Evolutionary conservation across 2,888 invertebrate genomes (phyloP).

Genomic region (Oxystoma pomonae): DNA sequence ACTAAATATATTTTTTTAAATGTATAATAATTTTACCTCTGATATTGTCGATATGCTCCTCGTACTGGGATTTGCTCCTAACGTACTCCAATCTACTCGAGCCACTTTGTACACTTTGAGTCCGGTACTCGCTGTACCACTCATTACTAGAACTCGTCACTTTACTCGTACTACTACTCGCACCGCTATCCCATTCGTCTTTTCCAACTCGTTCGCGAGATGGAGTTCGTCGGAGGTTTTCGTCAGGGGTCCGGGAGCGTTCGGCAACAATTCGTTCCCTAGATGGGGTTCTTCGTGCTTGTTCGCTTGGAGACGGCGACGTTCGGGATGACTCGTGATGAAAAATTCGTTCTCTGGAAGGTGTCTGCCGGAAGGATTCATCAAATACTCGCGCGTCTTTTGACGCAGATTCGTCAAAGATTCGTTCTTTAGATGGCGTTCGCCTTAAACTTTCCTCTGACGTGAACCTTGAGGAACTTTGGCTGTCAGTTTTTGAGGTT

Average conservation of each 20-base stretch:
- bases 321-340: not conserved
- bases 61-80: constrained; percentile 78
- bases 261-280: constrained; percentile 35
- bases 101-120: constrained; percentile 60
- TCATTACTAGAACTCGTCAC: constrained; percentile 47
- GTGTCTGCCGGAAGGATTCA: not conserved
- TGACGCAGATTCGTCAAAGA: constrained; percentile 35
- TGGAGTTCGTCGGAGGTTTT: constrained; percentile 50
- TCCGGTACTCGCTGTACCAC: constrained; percentile 58
- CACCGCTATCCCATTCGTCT: constrained; percentile 44
- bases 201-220: constrained; percentile 12
- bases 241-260: constrained; percentile 42
- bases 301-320: constrained; percentile 47
- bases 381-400: not conserved
- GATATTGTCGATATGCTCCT: constrained; percentile 80
- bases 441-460: constrained; percentile 52
- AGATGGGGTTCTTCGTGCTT: constrained; percentile 47
- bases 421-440: constrained; percentile 40
- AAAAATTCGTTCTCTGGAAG: not conserved
- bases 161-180: constrained; percentile 47
- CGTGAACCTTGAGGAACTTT: constrained; percentile 50
- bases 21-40: too few species aligned
- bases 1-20: too few species aligned
- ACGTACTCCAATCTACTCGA: constrained; percentile 67
- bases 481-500: constrained; percentile 53